These are phyloP conservation scores for Ostrea edulis DNA, from an alignment of 1,140 invertebrate species.

Conservation along the genomic window DNA sequence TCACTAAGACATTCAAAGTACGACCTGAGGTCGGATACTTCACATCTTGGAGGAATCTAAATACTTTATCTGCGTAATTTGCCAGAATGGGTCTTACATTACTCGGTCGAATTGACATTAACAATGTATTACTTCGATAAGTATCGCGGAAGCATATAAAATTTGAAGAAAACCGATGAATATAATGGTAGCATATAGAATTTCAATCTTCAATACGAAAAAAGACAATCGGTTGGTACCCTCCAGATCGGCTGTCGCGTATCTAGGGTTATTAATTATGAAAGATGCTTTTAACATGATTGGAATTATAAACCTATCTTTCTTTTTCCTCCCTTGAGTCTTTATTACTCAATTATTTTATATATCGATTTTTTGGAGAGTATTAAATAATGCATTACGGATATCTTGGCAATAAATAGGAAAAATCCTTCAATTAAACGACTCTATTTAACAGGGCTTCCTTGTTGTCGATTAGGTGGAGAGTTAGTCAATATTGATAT, in stretches of 20 bases:
- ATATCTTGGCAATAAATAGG: slow-evolving; percentile 39
- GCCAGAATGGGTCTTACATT: slow-evolving; percentile 14
- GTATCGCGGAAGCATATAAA: slow-evolving; percentile 32
- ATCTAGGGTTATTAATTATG: slow-evolving; percentile 62
- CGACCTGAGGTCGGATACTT: slow-evolving; percentile 32
- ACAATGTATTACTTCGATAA: slow-evolving; percentile 29
- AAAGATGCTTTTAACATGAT: slow-evolving; percentile 62
- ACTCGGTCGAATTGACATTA: slow-evolving; percentile 29
- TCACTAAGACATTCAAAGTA: slow-evolving; percentile 32
- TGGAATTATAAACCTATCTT: slow-evolving; percentile 55
- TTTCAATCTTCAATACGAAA: slow-evolving; percentile 35
- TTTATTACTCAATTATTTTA: slow-evolving; percentile 57
- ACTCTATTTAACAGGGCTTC: slow-evolving; percentile 4
- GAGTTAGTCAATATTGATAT: slow-evolving; percentile 33
- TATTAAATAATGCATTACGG: slow-evolving; percentile 38
- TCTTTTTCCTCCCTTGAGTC: slow-evolving; percentile 50
- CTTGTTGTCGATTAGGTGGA: slow-evolving; percentile 2
- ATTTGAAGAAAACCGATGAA: slow-evolving; percentile 35
- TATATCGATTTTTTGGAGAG: slow-evolving; percentile 47
- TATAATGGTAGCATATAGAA: slow-evolving; percentile 26
- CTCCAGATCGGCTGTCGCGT: slow-evolving; percentile 31
- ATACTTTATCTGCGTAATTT: slow-evolving; percentile 38
- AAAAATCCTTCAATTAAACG: slow-evolving; percentile 35
- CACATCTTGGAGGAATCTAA: slow-evolving; percentile 34
- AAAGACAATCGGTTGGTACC: slow-evolving; percentile 25